Base-by-base conservation (phyloP, 2,113 vertebrate species). In the Fregetta grallaria region DNA sequence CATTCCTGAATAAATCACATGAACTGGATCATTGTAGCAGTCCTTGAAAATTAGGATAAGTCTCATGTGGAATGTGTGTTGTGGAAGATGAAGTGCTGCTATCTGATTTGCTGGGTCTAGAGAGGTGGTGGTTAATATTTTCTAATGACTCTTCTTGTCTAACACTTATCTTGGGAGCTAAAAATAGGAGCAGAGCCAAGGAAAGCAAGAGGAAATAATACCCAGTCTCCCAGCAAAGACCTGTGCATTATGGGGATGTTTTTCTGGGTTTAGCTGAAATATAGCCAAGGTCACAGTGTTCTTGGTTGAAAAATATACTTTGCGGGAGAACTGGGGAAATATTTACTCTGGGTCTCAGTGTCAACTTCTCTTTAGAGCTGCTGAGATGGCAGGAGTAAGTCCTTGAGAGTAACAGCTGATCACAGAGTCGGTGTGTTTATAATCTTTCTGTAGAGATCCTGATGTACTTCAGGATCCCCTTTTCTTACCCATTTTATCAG, bases 11-110 rank as follows among this genome's bases (percentile, higher is more conserved):
- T 83, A 72, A 67, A 58, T 86, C 78, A 73, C 22, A 1, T 45
- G n/a, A 63, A 36, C 52, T 21, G 47, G n/a, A 73, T 72, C 18
- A 0, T 59, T 76, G 74, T 42, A 78, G 62, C 61, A 70, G 85
- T 65, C 75, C 88, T 92, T 86, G 75, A 34, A 83, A 95, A 92
- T 88, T 13, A 89, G 96, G 94, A 29, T 90, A 67, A 92, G 62
- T 38, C 83, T 95, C 53, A 26, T 9, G 40, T 91, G 91, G 80
- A 85, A 61, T 42, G 52, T 38, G 72, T 84, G 61, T 86, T 92
- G 68, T 32, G 73, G 78, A 63, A 63, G 88, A 81, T 56, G 70
- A 79, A 85, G 72, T 40, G 63, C 79, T 77, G 50, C 79, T 80
- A 17, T 84, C 82, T 74, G 79, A 61, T 86, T 70, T 78, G 36